phyloP scores from a whole-genome alignment of 2,797 vertebrate genomes.

The Anguilla megastoma region DNA sequence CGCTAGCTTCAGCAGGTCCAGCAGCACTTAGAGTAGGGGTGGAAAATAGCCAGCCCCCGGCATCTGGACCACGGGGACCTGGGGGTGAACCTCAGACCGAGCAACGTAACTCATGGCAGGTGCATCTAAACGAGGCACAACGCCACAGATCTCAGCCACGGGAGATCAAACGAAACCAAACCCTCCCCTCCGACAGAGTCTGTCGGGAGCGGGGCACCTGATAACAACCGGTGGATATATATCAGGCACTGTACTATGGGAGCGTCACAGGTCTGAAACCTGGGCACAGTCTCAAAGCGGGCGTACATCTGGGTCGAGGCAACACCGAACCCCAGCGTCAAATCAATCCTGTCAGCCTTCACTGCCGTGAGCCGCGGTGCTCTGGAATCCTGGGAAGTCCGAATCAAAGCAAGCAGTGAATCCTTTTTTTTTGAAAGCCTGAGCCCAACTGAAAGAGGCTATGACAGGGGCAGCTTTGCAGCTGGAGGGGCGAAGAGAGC shows the following conservation, averaged over 20 bases:
- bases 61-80: neutral
- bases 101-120: neutral
- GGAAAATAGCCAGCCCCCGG: neutral
- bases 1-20: neutral
- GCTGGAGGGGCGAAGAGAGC: neutral
- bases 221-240: neutral
- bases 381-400: neutral
- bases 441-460: slow-evolving; percentile 6
- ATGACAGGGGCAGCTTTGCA: neutral
- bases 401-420: neutral
- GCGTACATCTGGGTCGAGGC: neutral
- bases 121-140: neutral
- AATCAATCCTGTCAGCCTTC: neutral
- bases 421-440: neutral
- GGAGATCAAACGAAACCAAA: slow-evolving; percentile 5
- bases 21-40: neutral
- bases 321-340: neutral
- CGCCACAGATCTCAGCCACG: neutral
- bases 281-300: neutral
- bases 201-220: neutral
- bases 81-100: neutral
- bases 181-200: neutral
- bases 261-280: neutral
- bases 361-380: neutral
- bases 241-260: neutral